Evolutionary conservation across 53 echinoderm and acorn worm genomes (phyloP).

Genomic region (Crossaster papposus): DNA sequence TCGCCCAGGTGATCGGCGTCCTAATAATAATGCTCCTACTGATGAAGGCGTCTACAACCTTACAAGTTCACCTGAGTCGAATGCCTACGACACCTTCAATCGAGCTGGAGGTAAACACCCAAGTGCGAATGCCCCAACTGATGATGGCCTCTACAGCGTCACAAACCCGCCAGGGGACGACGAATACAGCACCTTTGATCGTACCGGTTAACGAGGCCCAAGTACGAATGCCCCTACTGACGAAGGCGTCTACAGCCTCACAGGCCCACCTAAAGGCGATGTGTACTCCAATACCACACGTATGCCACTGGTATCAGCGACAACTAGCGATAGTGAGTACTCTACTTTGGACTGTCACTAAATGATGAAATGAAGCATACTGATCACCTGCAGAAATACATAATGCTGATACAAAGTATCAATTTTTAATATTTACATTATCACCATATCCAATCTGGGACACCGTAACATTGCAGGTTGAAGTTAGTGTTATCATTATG

Average conservation of each 20-base stretch:
- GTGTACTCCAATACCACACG: neutral
- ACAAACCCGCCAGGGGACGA: neutral
- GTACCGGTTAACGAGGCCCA: neutral
- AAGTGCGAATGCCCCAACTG: neutral
- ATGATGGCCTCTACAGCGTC: neutral
- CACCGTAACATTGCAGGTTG: no score
- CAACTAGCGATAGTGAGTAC: neutral
- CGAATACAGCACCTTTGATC: neutral
- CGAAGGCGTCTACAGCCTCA: neutral
- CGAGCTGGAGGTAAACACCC: neutral
- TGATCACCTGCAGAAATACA: no score
- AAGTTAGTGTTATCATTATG: no score
- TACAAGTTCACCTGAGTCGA: neutral
- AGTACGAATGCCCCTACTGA: neutral
- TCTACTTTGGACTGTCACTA: no score
- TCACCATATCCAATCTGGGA: no score
- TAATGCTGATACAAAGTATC: no score
- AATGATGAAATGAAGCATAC: no score
- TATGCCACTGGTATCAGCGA: neutral
- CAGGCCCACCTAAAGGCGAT: neutral
- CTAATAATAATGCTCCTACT: neutral
- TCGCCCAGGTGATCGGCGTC: neutral
- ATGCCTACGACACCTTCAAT: neutral
- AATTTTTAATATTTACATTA: no score
- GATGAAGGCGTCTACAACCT: slow-evolving; percentile 25